These are phyloP conservation scores for Motacilla alba DNA, from an alignment of 2,113 vertebrate genomes.

Conservation along the genomic window DNA sequence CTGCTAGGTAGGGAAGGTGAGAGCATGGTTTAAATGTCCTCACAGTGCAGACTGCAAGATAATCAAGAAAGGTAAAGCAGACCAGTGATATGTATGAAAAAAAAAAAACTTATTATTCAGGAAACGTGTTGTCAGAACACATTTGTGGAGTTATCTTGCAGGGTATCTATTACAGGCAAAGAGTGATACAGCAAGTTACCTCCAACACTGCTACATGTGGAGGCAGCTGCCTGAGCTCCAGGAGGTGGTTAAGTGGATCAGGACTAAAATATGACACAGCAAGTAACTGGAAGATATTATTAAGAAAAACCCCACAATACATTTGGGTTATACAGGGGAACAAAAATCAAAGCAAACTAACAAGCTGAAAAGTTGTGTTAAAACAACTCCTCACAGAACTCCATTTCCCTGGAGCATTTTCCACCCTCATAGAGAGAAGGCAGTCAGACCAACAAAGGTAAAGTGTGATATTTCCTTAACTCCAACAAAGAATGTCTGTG, in stretches of 20 bases:
- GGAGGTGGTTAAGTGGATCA: background rate
- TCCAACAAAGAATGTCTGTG: background rate
- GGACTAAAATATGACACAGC: background rate
- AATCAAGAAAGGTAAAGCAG: background rate
- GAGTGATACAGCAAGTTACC: background rate
- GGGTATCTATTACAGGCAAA: background rate
- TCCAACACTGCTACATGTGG: fast-evolving
- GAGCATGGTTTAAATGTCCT: background rate
- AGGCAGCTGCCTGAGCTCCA: background rate
- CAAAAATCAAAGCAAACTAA: background rate
- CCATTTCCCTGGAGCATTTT: background rate
- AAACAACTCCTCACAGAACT: background rate
- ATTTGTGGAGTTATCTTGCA: background rate
- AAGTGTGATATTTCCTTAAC: background rate
- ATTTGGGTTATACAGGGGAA: background rate
- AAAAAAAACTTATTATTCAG: background rate
- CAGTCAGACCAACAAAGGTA: background rate
- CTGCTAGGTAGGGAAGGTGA: background rate
- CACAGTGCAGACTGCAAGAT: background rate
- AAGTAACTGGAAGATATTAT: background rate
- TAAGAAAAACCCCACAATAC: fast-evolving
- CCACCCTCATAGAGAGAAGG: background rate
- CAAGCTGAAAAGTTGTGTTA: background rate
- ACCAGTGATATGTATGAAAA: background rate
- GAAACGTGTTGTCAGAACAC: background rate